These are phyloP conservation scores for Pseudomyrmex flavicornis DNA, from an alignment of 1,140 invertebrate genomes.

Conservation along the genomic window DNA sequence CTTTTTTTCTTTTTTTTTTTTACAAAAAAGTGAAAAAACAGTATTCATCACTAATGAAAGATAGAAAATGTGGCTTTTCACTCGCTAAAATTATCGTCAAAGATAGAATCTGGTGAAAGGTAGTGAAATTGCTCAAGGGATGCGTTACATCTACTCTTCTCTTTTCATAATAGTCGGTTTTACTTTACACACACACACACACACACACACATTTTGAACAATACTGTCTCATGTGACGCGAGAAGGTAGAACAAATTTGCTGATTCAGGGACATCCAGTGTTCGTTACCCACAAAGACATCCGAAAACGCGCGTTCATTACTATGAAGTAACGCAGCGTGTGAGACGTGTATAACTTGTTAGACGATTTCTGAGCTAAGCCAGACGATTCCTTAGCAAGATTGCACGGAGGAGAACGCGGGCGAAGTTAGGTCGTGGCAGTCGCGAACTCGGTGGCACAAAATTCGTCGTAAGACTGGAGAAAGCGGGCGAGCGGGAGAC, in stretches of 20 bases:
- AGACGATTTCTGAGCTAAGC: slow-evolving; percentile 25
- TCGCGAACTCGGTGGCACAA: slow-evolving; percentile 30
- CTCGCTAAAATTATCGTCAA: slow-evolving; percentile 22
- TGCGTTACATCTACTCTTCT: slow-evolving; percentile 6
- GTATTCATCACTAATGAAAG: slow-evolving; percentile 12
- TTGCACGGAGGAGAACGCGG: slow-evolving; percentile 20
- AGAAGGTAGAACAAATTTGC: neutral
- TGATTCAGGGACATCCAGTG: neutral
- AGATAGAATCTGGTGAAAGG: no score
- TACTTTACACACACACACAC: neutral
- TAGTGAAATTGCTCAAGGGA: slow-evolving; percentile 10
- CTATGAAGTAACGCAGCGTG: neutral
- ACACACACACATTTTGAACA: neutral
- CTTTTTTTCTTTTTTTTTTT: no score
- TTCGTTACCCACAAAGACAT: neutral
- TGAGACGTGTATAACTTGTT: slow-evolving; percentile 39
- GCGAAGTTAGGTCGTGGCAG: slow-evolving; percentile 52
- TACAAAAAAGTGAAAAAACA: slow-evolving; percentile 3
- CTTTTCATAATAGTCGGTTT: neutral
- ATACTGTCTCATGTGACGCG: no score
- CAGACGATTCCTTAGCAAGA: slow-evolving; percentile 40
- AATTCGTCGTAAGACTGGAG: slow-evolving; percentile 48
- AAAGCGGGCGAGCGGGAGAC: slow-evolving; percentile 1
- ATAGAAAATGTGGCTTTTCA: slow-evolving; percentile 9
- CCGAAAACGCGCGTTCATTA: neutral